phyloP scores from a whole-genome alignment of 2,113 vertebrate species.

The Anoura caudifer region DNA sequence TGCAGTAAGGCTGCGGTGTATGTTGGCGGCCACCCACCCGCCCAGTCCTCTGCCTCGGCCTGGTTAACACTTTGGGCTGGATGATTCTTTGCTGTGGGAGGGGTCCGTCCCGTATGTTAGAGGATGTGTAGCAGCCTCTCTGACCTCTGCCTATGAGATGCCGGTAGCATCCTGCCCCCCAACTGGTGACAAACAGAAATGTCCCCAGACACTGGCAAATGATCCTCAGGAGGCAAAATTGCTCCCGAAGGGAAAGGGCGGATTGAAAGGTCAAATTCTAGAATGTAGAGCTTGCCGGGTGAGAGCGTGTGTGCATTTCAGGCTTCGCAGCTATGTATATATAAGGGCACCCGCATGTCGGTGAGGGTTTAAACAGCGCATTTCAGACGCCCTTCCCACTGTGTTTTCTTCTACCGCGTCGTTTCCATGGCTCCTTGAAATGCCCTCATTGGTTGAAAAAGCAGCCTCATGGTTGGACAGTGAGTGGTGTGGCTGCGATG shows the following conservation, averaged over 20 bases:
- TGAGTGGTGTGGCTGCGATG: fast-evolving
- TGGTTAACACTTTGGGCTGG: neutral
- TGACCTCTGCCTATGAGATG: neutral
- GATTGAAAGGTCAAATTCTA: neutral
- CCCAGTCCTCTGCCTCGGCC: fast-evolving
- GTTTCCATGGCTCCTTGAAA: neutral
- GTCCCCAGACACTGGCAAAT: neutral
- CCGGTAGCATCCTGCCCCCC: neutral
- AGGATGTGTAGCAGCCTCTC: neutral
- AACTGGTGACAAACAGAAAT: neutral
- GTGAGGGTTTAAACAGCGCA: neutral
- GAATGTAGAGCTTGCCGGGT: neutral
- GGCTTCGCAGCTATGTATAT: neutral
- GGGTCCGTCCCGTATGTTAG: neutral
- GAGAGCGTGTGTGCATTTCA: neutral
- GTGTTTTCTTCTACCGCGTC: neutral
- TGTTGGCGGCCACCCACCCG: neutral
- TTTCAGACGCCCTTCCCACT: neutral
- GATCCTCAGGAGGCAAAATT: neutral
- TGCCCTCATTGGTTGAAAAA: neutral
- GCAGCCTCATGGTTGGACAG: neutral
- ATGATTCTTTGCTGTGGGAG: neutral
- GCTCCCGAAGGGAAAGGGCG: neutral
- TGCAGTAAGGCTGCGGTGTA: neutral
- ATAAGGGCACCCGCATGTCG: fast-evolving